Base-by-base conservation (phyloP, 1,140 invertebrate genomes). In the Saccostrea echinata region DNA sequence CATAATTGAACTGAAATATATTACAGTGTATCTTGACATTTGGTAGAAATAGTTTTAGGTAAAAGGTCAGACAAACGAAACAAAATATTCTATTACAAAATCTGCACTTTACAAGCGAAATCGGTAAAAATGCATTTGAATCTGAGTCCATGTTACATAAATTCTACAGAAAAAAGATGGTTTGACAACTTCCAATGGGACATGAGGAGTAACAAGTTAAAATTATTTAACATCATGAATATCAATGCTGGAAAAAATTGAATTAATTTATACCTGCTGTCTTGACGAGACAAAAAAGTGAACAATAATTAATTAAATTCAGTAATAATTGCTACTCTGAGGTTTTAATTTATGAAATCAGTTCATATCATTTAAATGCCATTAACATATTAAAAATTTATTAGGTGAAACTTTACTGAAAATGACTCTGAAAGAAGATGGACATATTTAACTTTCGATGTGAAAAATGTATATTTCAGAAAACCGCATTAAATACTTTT, bases 341-440 rank as follows among this genome's bases (percentile, higher is more conserved):
- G 27, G 68, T 76, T 76, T 76, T 76, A 76, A 76, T 76, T 76
- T 76, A 76, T 76, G 68, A 76, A 76, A 76, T 76, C 68, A 76
- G 68, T 76, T 76, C 68, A 76, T 35, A 30, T 76, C 68, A 76
- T 76, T 76, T 76, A 76, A 76, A 76, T 76, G 24, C 68, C 30
- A 76, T 76, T 76, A 76, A 27, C 68, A 76, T 76, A 30, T 76
- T 76, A 76, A 76, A 24, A 76, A 76, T 30, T 76, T 76, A 76
- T 33, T 30, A 76, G 68, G 68, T 76, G 68, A 76, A 76, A 76
- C 12, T 76, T 30, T 76, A 76, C 30, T 76, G 68, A 76, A 76
- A 76, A 76, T 30, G 27, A 61, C n/a, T 61, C 16, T 61, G 21
- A 18, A 61, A 18, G 18, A n/a, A 61, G n/a, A 21, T 21, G 55